Evolutionary conservation across 2,888 invertebrate genomes (phyloP).

Genomic region (Tetragnatha montana): DNA sequence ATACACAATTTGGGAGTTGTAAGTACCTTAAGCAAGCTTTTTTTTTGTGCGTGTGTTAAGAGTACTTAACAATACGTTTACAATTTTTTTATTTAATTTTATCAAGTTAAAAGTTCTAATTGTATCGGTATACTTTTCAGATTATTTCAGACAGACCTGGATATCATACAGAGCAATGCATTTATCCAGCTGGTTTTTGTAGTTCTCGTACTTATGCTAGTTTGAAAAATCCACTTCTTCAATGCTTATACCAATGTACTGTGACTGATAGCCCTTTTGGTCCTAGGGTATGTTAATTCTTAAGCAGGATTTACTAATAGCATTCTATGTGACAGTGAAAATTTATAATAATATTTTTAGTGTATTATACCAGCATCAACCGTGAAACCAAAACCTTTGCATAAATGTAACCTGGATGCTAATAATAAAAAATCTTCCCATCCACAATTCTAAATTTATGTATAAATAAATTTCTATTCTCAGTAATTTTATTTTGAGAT

Average conservation of each 20-base stretch:
- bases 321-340: no score
- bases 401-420: no score
- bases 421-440: no score
- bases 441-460: no score
- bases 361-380: no score
- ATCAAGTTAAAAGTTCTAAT: neutral
- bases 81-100: neutral
- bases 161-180: conserved; percentile 84
- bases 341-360: no score
- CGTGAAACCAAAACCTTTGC: no score
- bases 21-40: conserved; percentile 58
- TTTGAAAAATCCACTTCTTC: conserved; percentile 82
- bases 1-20: conserved; percentile 86
- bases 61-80: no score
- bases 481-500: no score
- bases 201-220: conserved; percentile 86
- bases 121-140: conserved; percentile 73
- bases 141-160: conserved; percentile 82
- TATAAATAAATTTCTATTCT: no score
- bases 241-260: conserved; percentile 87
- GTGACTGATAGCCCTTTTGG: conserved; percentile 84
- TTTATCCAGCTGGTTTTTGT: conserved; percentile 87
- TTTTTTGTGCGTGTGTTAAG: no score
- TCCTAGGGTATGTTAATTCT: conserved; percentile 79
- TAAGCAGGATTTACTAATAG: no score